Evolutionary conservation across 2,113 vertebrate species (phyloP), one percentile per base, ranked within the genome.

Genomic region (Mus spicilegus): DNA sequence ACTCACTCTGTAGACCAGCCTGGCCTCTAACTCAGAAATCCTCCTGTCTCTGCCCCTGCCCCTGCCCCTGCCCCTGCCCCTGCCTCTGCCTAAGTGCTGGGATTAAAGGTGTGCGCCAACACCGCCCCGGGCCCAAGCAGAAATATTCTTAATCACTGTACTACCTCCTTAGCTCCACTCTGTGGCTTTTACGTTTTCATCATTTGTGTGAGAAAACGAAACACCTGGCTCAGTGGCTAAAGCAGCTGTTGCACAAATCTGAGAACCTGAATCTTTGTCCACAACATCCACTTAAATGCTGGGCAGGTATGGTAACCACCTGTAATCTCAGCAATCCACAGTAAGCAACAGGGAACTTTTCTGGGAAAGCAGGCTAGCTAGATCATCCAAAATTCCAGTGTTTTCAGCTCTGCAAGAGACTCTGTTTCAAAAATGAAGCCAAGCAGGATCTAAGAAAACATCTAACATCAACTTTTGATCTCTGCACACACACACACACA

Each of bases 151-250:
- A 65, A 33, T 19, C 46, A n/a, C 9, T 33, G 39, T 20, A 5
- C 8, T 14, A 5, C 39, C 39, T 85, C 58, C 24, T 0, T 10
- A 63, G 58, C n/a, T 3, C 39, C 39, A 61, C 75, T 76, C 73
- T 78, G 28, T 17, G 30, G 63, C 70, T 94, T 93, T 30, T 67
- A 75, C 54, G 5, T 69, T 95, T 65, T 87, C 85, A 65, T 65
- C 87, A 82, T 54, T 90, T 94, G 7, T 3, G 28, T 77, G 39
- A 95, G 75, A 77, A 73, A 95, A 3, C 33, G 58, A 75, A 89
- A 89, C 14, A 63, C 58, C 22, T 84, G 24, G 56, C 58, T 84
- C n/a, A 0, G 24, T 19, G 3, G 58, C 81, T 63, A 63, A 63
- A 28, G 58, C 7, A 42, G 1, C 7, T 17, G 13, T 10, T 42